Base-by-base conservation (phyloP, 2,797 vertebrate species). In the Heliangelus exortis region DNA sequence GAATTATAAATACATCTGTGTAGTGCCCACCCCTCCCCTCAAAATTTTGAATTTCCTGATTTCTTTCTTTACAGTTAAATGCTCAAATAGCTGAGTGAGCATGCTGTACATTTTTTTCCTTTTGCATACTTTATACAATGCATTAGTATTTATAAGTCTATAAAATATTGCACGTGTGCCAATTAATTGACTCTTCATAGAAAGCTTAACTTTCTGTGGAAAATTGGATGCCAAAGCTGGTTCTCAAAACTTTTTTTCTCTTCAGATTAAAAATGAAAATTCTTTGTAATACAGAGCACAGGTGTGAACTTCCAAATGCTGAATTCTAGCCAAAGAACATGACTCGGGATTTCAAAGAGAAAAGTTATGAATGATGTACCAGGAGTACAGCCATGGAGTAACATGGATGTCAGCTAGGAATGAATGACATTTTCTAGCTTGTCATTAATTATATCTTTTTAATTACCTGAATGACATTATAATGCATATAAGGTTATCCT, bases 321-420 rank as follows among this genome's bases (percentile, higher is more conserved):
- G 29, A 51, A 36, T 10, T n/a, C 20, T 66, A 72, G 34, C 43
- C 50, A 72, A 73, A 87, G 39, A 84, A 33, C 7, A 68, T 0
- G 1, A 15, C 6, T 58, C 8, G 36, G 41, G 22, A 48, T 85
- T 92, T 81, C 45, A 31, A n/a, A 36, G 13, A 48, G 53, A 58
- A 66, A 59, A 92, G 19, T 47, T 15, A 10, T 0, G 1, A 71
- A 23, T 26, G 7, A 29, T 0, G 0, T 34, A 65, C 8, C 26
- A 43, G 10, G 9, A 33, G 51, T 26, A 13, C 0, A 2, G 22
- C 54, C 3, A 0, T 50, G 48, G 58, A 50, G 28, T 14, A 72
- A 7, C 22, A 48, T 9, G 20, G 82, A 54, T 43, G 73, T 73
- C 48, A 89, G 66, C 9, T 28, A 54, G 53, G 28, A 84, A 39